Evolutionary conservation across 2,797 vertebrate genomes (phyloP), one percentile per base, ranked within the genome.

Genomic region (Macroramphosus scolopax): DNA sequence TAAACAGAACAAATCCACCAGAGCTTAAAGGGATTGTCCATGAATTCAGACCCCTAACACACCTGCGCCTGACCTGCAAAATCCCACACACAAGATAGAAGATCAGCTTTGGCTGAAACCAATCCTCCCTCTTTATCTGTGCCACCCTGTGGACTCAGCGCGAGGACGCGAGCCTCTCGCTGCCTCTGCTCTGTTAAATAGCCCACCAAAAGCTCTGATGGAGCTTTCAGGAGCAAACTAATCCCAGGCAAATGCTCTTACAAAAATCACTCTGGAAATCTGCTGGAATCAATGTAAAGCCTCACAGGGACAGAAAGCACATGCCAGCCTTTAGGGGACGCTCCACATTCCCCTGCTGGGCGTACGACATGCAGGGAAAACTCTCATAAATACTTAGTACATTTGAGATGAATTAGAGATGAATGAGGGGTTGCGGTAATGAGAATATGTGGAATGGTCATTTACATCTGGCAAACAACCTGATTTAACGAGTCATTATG

Each of bases 241-340:
- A 91, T 91, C 86, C 82, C 13, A 9, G 52, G 68, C 81, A 89
- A 90, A 90, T 87, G 82, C 87, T 88, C 87, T 90, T 85, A 85
- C 71, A 77, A 85, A 89, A 88, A 89, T 87, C 86, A 87, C 83
- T 86, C 84, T 85, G 74, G 76, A 87, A 83, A 88, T 85, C 84
- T 81, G 75, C 59, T 86, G 75, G 82, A 88, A 84, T 89, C 81
- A 82, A 77, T 84, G 78, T 85, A 81, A 85, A 84, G 75, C 78
- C 75, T 72, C 29, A 25, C 48, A 54, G 64, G 63, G 71, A 68
- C 80, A 53, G 65, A 49, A 51, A 74, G 39, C 66, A 62, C 56
- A 73, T 77, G 58, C 61, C 68, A 74, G 61, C 53, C 63, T 71
- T 71, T 26, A 70, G 68, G 51, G 63, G 51, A 68, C 60, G 65